A percentile compares a stretch with the other conserved stretches of the same genome.
phyloP scores from a whole-genome alignment of 2,888 invertebrate genomes.

The Andricus quercusramuli region DNA sequence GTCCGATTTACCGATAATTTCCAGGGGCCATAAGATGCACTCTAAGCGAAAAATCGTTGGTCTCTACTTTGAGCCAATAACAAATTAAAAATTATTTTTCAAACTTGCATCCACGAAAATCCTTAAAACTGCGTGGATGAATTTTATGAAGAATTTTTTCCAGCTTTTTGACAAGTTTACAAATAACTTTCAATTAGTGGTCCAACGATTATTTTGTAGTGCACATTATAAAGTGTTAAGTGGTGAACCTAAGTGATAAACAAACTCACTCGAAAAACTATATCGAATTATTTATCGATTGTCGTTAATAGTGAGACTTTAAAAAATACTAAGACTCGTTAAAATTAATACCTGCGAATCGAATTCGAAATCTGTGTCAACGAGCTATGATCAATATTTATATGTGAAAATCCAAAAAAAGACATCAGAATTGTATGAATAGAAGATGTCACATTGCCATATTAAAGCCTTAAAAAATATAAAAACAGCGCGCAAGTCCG shows the following conservation, averaged over 20 bases:
- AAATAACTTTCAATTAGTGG: background rate
- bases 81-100: background rate
- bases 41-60: background rate
- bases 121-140: background rate
- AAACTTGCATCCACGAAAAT: background rate
- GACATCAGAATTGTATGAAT: constrained; percentile 5
- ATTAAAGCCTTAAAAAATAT: constrained; percentile 16
- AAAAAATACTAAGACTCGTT: background rate
- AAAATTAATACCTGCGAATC: background rate
- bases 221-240: background rate
- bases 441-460: constrained; percentile 13
- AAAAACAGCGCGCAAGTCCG: background rate
- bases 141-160: background rate
- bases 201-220: background rate
- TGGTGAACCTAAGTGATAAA: background rate
- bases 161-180: background rate
- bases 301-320: background rate
- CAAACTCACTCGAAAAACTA: background rate
- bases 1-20: too few species aligned
- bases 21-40: background rate
- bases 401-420: constrained; percentile 7
- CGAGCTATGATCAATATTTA: constrained; percentile 14
- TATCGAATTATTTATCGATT: background rate
- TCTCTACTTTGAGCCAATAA: background rate
- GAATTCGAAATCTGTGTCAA: background rate